Evolutionary conservation across 2,888 invertebrate species (phyloP), one percentile per base, ranked within the genome.

Genomic region (Spodoptera picta): DNA sequence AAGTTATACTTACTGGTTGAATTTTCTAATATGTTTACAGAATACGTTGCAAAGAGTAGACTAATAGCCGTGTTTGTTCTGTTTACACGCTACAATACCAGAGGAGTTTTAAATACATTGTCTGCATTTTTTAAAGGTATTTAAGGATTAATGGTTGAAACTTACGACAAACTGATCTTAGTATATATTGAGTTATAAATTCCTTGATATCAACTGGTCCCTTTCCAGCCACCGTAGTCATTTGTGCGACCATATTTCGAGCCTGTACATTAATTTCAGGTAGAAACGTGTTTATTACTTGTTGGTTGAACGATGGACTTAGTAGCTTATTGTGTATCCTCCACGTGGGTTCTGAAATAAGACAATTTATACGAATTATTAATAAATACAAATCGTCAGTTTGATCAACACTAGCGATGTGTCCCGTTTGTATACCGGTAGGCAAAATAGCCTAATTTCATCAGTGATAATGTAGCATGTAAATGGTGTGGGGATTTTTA

Each of bases 91-190:
- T 1, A 1, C 19, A 1, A 19, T 1, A 19, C 19, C 19, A 19
- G 19, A 19, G 19, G 19, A 19, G 19, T 19, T 19, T 1, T 1
- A 19, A 19, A 19, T 19, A 1, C 19, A 1, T 1, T 19, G 19
- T 19, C 19, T 1, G 19, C 19, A 1, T 19, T 19, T 0, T 19
- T 19, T 19, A 19, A 19, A 19, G 1, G 19, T 19, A 2, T 19
- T 19, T 19, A 19, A 19, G 19, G 1, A 19, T 19, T 19, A 19
- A 19, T 19, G 1, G 19, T 19, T 19, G 2, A 4, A 43, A 79
- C 85, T 86, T 80, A 88, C 88, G 68, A 27, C 80, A 82, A 24
- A 84, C 77, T 51, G 74, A 82, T 24, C 80, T 73, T 60, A 86
- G 65, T 12, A 27, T 24, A 75, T 64, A 47, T 66, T 68, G 58